Conservation (phyloP, 2,113 vertebrate genomes). For the Daubentonia madagascariensis region DNA sequence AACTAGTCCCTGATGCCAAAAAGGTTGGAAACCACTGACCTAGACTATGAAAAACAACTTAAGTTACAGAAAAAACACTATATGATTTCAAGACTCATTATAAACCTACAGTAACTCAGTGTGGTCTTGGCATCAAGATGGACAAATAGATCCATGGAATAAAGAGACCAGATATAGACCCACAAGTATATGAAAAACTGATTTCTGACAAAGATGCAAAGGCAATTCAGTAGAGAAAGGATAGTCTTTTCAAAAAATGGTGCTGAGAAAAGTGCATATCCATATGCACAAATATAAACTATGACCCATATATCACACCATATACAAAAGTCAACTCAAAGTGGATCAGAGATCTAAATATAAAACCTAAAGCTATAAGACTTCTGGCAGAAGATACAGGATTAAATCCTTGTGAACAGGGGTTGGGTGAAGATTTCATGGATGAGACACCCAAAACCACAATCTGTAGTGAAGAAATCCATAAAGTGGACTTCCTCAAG, state of each 20-base stretch:
- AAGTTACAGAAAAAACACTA: neutral
- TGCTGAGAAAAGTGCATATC: neutral
- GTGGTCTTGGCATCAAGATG: neutral
- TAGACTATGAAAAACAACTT: neutral
- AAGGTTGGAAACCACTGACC: too few relatives aligned
- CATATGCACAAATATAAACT: neutral
- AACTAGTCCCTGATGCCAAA: too few relatives aligned
- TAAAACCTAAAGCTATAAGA: neutral
- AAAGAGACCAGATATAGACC: neutral
- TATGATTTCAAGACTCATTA: neutral
- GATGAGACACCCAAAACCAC: neutral
- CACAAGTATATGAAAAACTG: neutral
- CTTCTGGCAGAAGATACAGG: neutral
- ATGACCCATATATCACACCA: neutral
- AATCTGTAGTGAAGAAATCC: neutral
- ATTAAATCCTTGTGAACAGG: neutral
- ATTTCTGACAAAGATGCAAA: neutral
- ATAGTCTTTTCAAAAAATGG: neutral
- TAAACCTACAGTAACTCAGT: neutral
- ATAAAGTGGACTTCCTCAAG: neutral
- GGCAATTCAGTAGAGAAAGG: neutral
- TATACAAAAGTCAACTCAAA: neutral
- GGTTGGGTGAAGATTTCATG: neutral
- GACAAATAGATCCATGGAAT: neutral
- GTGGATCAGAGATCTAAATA: neutral